phyloP scores from a whole-genome alignment of 2,113 vertebrate genomes.

The Sinosuthora webbiana region DNA sequence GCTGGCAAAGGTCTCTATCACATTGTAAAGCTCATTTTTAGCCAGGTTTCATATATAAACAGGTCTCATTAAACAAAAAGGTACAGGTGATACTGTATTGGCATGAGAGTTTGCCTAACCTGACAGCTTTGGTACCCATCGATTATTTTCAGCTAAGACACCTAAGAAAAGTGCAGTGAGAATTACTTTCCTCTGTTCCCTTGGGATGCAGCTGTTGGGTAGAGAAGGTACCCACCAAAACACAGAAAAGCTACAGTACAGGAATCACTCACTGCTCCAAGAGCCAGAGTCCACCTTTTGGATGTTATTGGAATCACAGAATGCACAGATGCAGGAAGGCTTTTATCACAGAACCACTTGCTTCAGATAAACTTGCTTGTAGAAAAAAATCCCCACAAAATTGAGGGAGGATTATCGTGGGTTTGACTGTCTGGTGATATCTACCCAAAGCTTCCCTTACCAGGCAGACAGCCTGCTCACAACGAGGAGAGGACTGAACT shows the following conservation, averaged over 20 bases:
- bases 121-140: background rate
- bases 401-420: fast-evolving
- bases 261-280: background rate
- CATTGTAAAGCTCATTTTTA: background rate
- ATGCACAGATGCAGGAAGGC: background rate
- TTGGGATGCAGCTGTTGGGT: fast-evolving
- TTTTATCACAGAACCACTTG: background rate
- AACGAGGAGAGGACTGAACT: background rate
- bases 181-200: background rate
- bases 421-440: background rate
- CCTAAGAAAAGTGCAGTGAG: background rate
- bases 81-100: background rate
- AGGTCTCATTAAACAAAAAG: background rate
- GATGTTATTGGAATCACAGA: background rate
- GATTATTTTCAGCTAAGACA: background rate
- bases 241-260: background rate
- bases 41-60: background rate
- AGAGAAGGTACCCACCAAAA: background rate
- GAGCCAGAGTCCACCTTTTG: background rate
- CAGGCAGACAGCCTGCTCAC: background rate
- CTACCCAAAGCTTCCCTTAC: background rate
- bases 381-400: background rate
- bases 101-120: background rate
- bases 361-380: background rate
- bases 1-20: background rate